Percentiles rank a stretch among this genome's conserved stretches.
Evolutionary conservation across 2,797 vertebrate genomes (phyloP).

Genomic region (Malacoraja senta): DNA sequence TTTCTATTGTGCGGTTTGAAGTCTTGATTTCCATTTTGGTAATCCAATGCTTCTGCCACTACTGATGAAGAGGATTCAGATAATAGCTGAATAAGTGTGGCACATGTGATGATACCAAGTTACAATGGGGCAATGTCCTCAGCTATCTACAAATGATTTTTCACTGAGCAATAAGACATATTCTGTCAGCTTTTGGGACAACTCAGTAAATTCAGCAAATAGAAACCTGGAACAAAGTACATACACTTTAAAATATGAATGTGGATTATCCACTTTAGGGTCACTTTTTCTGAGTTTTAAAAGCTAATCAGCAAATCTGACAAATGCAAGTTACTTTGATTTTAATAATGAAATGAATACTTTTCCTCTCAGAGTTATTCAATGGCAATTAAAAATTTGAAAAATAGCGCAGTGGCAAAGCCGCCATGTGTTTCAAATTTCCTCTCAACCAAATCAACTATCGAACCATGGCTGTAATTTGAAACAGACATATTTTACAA

Average conservation of each 20-base stretch:
- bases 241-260: background rate
- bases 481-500: conserved; percentile 33
- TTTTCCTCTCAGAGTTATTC: background rate
- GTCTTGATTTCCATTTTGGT: background rate
- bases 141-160: background rate
- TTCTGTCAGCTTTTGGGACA: background rate
- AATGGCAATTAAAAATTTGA: conserved; percentile 25
- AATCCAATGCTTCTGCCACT: too few species aligned
- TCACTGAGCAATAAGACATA: too few species aligned
- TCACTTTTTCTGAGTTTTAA: background rate
- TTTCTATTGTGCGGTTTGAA: background rate
- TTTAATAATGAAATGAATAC: conserved; percentile 14
- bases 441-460: conserved; percentile 23
- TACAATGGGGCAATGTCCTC: too few species aligned
- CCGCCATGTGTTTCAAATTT: conserved; percentile 30
- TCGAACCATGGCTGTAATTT: conserved; percentile 14
- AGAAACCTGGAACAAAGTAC: background rate
- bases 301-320: background rate
- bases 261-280: background rate
- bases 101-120: background rate
- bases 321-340: background rate
- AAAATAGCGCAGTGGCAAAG: conserved; percentile 35
- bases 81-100: background rate
- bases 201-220: background rate
- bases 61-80: background rate